These are phyloP conservation scores for Scaptomyza montana DNA, from an alignment of 1,140 invertebrate genomes.

Conservation along the genomic window DNA sequence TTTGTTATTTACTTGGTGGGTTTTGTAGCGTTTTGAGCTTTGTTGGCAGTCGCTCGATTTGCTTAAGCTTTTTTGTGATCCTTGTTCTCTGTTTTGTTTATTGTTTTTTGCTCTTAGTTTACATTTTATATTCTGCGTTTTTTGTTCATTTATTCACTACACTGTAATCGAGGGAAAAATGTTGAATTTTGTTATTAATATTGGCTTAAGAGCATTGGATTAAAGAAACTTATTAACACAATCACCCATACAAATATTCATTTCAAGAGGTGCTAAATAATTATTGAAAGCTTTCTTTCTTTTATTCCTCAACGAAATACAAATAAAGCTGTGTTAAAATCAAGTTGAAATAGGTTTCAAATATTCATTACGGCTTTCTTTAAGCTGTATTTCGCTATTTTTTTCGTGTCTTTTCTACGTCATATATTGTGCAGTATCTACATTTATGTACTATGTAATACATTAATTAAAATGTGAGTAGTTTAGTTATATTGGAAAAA, in stretches of 20 bases:
- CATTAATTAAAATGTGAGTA: no score
- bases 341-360: no score
- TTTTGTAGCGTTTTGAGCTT: slow-evolving; percentile 47
- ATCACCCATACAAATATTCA: not conserved
- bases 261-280: not conserved
- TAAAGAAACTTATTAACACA: not conserved
- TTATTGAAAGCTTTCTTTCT: not conserved
- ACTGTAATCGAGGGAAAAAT: slow-evolving; percentile 29
- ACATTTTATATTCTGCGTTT: slow-evolving; percentile 44
- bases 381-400: no score
- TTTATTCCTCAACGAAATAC: no score
- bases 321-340: no score
- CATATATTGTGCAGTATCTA: no score
- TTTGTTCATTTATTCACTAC: slow-evolving; percentile 48
- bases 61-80: no score
- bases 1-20: slow-evolving; percentile 32
- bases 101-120: slow-evolving; percentile 53
- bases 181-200: slow-evolving; percentile 2
- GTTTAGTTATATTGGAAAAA: slow-evolving; percentile 2
- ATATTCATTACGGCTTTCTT: no score
- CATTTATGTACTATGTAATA: no score
- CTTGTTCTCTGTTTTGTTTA: not conserved
- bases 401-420: no score
- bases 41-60: slow-evolving; percentile 17
- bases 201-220: no score